A percentile compares a stretch with the other conserved stretches of the same genome.
Evolutionary conservation across 37 sponge, comb jelly and placozoan species (phyloP).

Genomic region (Spongilla lacustris): DNA sequence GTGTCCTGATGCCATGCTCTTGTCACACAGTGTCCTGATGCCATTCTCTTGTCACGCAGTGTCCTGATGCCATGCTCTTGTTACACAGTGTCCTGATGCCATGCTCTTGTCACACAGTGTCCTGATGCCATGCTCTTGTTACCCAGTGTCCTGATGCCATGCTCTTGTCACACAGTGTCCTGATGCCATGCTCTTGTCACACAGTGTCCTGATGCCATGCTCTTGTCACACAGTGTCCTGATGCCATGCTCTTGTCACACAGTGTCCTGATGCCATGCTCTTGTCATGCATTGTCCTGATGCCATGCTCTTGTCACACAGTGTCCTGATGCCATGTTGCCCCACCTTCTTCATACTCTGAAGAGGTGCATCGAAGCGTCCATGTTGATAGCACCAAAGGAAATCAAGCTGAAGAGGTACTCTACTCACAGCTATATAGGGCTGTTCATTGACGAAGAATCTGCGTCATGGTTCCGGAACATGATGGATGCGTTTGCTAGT

Average conservation of each 20-base stretch:
- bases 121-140: no score
- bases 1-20: no score
- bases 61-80: no score
- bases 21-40: no score
- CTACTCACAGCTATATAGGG: constrained; percentile 83
- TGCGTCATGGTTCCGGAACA: constrained; percentile 77
- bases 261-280: not conserved
- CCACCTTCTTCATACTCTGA: constrained; percentile 52
- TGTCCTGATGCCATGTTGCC: constrained; percentile 5
- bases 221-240: no score
- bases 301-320: constrained; percentile 19
- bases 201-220: no score
- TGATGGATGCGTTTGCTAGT: constrained; percentile 51
- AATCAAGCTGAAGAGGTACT: constrained; percentile 60
- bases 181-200: no score
- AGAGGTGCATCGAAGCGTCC: constrained; percentile 27
- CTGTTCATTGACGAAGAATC: constrained; percentile 86
- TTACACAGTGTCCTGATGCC: no score
- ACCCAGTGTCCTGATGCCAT: no score
- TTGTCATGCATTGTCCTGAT: not conserved
- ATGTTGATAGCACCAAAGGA: constrained; percentile 60
- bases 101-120: no score
- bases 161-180: no score
- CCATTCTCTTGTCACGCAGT: no score
- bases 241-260: not conserved